A percentile compares a stretch with the other conserved stretches of the same genome.
These are phyloP conservation scores for Phymatocera aterrima DNA, from an alignment of 2,888 invertebrate species.

Conservation along the genomic window DNA sequence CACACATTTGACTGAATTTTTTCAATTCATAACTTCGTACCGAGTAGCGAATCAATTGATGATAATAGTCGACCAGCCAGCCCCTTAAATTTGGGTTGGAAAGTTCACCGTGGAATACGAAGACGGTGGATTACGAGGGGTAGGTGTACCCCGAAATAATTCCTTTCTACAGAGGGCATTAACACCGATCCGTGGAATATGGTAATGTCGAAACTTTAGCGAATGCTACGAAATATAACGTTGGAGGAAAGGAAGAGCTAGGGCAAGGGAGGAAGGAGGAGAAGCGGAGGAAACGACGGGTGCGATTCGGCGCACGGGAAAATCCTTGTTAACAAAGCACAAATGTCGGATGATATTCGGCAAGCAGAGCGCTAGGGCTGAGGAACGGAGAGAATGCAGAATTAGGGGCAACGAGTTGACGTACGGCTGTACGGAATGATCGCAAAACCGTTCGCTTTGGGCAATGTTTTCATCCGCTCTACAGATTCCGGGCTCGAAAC, in stretches of 20 bases:
- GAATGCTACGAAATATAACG: neutral
- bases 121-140: constrained; percentile 26
- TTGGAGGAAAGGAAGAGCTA: neutral
- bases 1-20: no score
- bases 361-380: constrained; percentile 16
- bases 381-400: constrained; percentile 2
- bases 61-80: neutral
- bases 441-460: neutral
- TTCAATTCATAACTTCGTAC: no score
- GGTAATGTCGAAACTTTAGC: constrained; percentile 54
- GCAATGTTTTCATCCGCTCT: no score
- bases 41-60: neutral
- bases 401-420: neutral
- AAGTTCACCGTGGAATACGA: neutral
- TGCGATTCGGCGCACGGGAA: constrained; percentile 5
- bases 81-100: neutral
- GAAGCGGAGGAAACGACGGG: neutral
- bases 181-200: constrained; percentile 58
- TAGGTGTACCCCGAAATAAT: constrained; percentile 25
- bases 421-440: neutral
- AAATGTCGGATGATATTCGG: constrained; percentile 33
- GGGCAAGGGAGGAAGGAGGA: neutral
- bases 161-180: constrained; percentile 31
- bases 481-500: neutral
- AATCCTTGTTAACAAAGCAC: constrained; percentile 43